Percentiles rank a stretch among this genome's conserved stretches.
Conservation (phyloP, 2,888 invertebrate genomes). For the Chironomus riparius region DNA sequence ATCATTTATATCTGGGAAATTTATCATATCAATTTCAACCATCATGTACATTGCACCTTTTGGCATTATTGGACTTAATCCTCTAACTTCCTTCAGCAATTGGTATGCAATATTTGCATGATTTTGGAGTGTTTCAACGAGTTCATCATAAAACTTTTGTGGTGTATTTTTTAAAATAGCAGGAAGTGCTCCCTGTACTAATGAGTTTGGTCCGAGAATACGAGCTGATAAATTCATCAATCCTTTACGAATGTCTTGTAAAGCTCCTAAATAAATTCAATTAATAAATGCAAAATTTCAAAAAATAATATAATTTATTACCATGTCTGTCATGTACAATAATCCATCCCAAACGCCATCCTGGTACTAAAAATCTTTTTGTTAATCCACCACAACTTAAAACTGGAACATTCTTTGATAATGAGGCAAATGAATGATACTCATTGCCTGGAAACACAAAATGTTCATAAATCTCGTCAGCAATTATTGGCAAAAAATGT, state of each 20-base stretch:
- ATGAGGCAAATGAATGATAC: slow-evolving; percentile 73
- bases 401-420: slow-evolving; percentile 82
- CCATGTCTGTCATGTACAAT: slow-evolving; percentile 76
- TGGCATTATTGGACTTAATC: slow-evolving; percentile 84
- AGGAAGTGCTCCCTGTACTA: slow-evolving; percentile 85
- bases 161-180: slow-evolving; percentile 79
- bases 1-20: slow-evolving; percentile 70
- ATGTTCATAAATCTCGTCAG: slow-evolving; percentile 98
- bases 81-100: slow-evolving; percentile 59
- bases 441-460: slow-evolving; percentile 78
- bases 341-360: slow-evolving; percentile 98
- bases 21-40: slow-evolving; percentile 70
- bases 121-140: slow-evolving; percentile 46
- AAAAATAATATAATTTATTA: too few relatives aligned
- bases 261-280: slow-evolving; percentile 44
- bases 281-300: too few relatives aligned
- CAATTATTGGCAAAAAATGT: slow-evolving; percentile 83
- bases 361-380: slow-evolving; percentile 92
- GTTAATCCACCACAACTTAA: slow-evolving; percentile 91
- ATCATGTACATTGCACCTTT: slow-evolving; percentile 99
- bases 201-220: slow-evolving; percentile 84
- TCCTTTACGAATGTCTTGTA: slow-evolving; percentile 49
- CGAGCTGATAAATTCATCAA: slow-evolving; percentile 64
- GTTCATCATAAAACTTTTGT: slow-evolving; percentile 69
- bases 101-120: slow-evolving; percentile 76